Evolutionary conservation across 2,797 vertebrate genomes (phyloP), one percentile per base, ranked within the genome.

Genomic region (Poecilia picta): DNA sequence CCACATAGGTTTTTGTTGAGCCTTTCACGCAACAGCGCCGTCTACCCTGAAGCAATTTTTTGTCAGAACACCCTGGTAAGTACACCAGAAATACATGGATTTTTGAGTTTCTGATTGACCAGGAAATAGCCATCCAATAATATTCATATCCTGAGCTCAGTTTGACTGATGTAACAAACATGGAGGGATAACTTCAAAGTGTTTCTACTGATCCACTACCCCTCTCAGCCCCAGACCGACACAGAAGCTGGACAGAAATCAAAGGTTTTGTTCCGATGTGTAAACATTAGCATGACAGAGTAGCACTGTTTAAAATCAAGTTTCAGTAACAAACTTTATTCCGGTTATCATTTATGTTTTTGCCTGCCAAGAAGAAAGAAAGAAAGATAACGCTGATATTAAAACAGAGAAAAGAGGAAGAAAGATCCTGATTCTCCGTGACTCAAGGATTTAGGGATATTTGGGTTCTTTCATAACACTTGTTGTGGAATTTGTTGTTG

Each of bases 401-500:
- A 45, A 70, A 39, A 25, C 39, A 12, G 12, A 68, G 25, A 13
- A 28, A n/a, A 71, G 12, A 20, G 16, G 31, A 3, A 71, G 45
- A 41, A 68, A 41, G n/a, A 41, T 25, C 23, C 43, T 46, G 68
- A 71, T 46, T 71, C 13, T 16, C 13, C 1, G 0, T 46, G 43
- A 71, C 43, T 71, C 68, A 71, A 10, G n/a, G 25, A 28, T 71
- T 28, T 45, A 71, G 25, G 43, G 68, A 71, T 28, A 46, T 80
- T 74, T 49, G 83, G 80, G 20, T 36, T 23, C 53, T 33, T 8
- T 53, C 43, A 73, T 11, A 53, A 81, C 20, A 46, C 12, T n/a
- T 64, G 75, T 76, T 51, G 15, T 39, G 81, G 83, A 83, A 85
- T 87, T 79, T 86, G 79, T 76, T 82, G 71, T 55, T 85, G 73